These are phyloP conservation scores for Darevskia mixta DNA, from an alignment of 2,797 vertebrate species.

Conservation along the genomic window DNA sequence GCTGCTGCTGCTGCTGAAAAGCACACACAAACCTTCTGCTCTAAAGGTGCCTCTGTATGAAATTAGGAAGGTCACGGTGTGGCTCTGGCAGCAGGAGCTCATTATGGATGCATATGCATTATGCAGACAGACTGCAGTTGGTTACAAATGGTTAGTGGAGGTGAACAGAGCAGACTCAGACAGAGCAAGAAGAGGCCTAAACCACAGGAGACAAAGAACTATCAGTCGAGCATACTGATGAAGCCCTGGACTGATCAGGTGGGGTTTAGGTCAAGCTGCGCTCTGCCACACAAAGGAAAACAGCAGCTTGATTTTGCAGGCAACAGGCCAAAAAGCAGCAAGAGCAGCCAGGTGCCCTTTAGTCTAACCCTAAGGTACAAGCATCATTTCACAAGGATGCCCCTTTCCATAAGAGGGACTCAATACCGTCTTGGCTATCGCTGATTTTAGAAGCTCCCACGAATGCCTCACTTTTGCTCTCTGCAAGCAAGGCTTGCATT, in stretches of 20 bases:
- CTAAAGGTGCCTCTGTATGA: slow-evolving; percentile 10
- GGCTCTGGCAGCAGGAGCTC: background rate
- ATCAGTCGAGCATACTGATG: background rate
- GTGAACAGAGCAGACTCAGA: background rate
- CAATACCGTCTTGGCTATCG: background rate
- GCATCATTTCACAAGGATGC: background rate
- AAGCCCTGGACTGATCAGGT: background rate
- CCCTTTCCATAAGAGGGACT: background rate
- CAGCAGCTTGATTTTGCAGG: background rate
- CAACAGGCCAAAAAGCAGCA: background rate
- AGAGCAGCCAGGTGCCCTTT: background rate
- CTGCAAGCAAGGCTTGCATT: background rate
- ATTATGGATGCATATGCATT: background rate
- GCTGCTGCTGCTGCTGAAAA: background rate
- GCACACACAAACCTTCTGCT: background rate
- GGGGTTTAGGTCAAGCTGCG: background rate
- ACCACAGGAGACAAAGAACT: background rate
- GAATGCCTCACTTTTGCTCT: background rate
- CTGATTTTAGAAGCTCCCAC: background rate
- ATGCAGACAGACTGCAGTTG: background rate
- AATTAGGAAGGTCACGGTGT: slow-evolving; percentile 4
- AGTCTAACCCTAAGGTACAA: background rate
- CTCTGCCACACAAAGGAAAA: background rate
- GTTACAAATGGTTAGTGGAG: slow-evolving; percentile 1
- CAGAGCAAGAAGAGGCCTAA: background rate